Evolutionary conservation across 2,797 vertebrate species (phyloP).

Genomic region (Gobio occitaniae): DNA sequence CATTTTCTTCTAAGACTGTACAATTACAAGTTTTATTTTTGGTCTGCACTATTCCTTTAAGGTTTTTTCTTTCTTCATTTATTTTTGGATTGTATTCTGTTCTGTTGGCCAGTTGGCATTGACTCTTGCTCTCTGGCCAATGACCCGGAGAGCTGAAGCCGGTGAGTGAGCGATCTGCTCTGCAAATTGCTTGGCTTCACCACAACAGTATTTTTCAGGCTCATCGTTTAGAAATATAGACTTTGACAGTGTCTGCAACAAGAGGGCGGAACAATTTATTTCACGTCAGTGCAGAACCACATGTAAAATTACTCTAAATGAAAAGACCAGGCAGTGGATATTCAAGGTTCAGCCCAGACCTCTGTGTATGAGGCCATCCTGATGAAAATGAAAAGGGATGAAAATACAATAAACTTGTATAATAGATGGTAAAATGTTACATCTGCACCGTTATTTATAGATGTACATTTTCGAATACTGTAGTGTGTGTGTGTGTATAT

Average conservation of each 20-base stretch:
- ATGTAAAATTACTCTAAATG: conserved; percentile 13
- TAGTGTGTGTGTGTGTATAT: no score
- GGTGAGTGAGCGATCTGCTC: conserved; percentile 31
- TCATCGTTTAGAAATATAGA: conserved; percentile 37
- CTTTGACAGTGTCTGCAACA: conserved; percentile 43
- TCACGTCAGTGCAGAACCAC: conserved; percentile 1
- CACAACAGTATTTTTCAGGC: conserved; percentile 39
- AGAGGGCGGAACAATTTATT: conserved; percentile 17
- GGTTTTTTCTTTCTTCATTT: conserved; percentile 29
- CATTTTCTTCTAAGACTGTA: neutral
- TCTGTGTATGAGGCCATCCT: no score
- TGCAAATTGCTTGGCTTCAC: conserved; percentile 47
- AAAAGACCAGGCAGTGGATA: neutral
- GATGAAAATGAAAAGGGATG: no score
- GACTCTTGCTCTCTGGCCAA: conserved; percentile 31
- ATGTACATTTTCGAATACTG: no score
- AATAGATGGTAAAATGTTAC: no score
- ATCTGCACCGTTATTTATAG: no score
- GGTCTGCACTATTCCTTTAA: conserved; percentile 12
- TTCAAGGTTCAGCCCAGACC: no score
- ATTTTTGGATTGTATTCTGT: conserved; percentile 33
- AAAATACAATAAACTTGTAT: no score
- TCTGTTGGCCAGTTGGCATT: conserved; percentile 38
- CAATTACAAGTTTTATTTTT: neutral
- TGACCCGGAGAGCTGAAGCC: conserved; percentile 26